Evolutionary conservation across 1,140 invertebrate genomes (phyloP).

Genomic region (Drusus annulatus): DNA sequence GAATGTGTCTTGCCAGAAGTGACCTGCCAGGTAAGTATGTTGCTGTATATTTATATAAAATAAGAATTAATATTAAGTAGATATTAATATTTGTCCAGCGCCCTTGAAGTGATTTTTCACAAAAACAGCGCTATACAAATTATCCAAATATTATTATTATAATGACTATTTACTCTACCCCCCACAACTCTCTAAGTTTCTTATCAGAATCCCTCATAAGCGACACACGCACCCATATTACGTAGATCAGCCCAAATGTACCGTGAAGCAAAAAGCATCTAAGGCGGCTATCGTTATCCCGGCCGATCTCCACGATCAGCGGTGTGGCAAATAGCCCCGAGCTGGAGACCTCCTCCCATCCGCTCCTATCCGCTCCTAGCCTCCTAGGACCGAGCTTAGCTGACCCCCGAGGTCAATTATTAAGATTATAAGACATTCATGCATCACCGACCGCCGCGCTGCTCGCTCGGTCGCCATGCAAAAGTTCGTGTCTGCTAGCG

Average conservation of each 20-base stretch:
- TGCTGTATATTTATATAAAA: too few relatives aligned
- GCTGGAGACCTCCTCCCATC: conserved; percentile 48
- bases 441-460: conserved; percentile 40
- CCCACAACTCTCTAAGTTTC: too few relatives aligned
- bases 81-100: too few relatives aligned
- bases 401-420: conserved; percentile 56
- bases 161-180: too few relatives aligned
- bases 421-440: conserved; percentile 56
- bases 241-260: conserved; percentile 3
- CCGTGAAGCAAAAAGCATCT: conserved; percentile 5
- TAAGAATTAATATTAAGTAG: too few relatives aligned
- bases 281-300: conserved; percentile 26
- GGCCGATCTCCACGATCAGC: conserved; percentile 49
- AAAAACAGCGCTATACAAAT: too few relatives aligned
- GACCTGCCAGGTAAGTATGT: too few relatives aligned
- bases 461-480: conserved; percentile 32
- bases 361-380: neutral
- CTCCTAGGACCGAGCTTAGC: conserved; percentile 3
- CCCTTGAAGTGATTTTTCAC: too few relatives aligned
- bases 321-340: conserved; percentile 53
- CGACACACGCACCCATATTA: conserved; percentile 22
- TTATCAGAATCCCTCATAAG: too few relatives aligned
- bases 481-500: neutral
- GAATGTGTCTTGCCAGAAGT: too few relatives aligned
- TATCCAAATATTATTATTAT: too few relatives aligned